These are phyloP conservation scores for Rotaria socialis DNA, from an alignment of 2,888 invertebrate genomes.

Conservation along the genomic window DNA sequence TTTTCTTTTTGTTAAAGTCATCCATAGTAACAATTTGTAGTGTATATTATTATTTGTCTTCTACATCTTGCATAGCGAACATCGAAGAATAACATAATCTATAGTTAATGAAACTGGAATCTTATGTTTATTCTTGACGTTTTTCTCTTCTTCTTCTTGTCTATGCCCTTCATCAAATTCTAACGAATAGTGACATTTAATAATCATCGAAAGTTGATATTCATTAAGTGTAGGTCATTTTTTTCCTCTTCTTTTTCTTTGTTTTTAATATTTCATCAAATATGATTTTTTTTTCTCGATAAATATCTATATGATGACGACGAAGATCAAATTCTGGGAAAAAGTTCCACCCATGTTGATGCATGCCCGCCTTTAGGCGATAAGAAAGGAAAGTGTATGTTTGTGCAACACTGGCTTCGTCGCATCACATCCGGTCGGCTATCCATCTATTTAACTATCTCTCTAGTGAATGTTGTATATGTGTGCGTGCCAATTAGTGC, in stretches of 20 bases:
- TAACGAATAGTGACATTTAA: background rate
- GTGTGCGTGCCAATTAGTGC: slow-evolving; percentile 13
- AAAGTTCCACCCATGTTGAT: background rate
- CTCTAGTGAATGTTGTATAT: background rate
- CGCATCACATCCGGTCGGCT: background rate
- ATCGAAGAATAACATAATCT: background rate
- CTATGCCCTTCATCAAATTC: background rate
- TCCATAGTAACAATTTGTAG: background rate
- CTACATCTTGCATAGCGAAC: background rate
- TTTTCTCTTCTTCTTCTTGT: background rate
- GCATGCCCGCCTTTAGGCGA: slow-evolving; percentile 16
- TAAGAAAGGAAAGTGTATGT: slow-evolving; percentile 4
- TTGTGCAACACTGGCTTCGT: slow-evolving; percentile 26
- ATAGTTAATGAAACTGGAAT: background rate
- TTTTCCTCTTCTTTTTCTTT: background rate
- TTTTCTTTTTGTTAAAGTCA: background rate
- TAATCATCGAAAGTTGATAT: slow-evolving; percentile 12
- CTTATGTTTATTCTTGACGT: background rate
- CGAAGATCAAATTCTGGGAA: background rate
- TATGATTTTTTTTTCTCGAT: background rate
- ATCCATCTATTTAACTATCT: slow-evolving; percentile 22
- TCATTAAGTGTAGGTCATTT: background rate
- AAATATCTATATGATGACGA: background rate
- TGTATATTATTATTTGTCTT: background rate
- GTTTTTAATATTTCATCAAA: background rate